A percentile compares a stretch with the other conserved stretches of the same genome.
Evolutionary conservation across 2,888 invertebrate species (phyloP).

Genomic region (Cosmopolites sordidus): DNA sequence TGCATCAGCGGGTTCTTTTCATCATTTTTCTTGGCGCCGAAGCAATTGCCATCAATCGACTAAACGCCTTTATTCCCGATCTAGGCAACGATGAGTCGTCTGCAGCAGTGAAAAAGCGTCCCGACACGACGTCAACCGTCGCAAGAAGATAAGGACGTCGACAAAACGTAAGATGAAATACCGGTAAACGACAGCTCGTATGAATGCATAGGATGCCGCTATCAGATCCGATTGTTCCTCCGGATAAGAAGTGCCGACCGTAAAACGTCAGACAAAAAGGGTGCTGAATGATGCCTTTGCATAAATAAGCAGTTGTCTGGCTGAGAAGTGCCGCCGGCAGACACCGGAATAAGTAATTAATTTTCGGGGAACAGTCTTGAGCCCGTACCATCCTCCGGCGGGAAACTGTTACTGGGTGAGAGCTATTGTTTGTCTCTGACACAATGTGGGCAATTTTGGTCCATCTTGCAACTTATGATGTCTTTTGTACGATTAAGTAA

Average conservation of each 20-base stretch:
- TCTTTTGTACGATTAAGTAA: conserved; percentile 20
- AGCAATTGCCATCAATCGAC: conserved; percentile 1
- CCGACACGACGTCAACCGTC: conserved; percentile 2
- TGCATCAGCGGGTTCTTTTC: not conserved
- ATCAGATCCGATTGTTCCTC: conserved; percentile 24
- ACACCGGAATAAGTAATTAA: conserved; percentile 22
- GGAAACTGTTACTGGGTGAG: conserved; percentile 19
- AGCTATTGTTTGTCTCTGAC: conserved; percentile 21
- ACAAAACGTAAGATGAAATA: conserved; percentile 18
- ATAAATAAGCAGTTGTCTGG: conserved; percentile 27
- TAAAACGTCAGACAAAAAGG: conserved; percentile 27
- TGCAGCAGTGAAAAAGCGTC: conserved; percentile 7
- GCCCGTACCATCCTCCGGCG: conserved; percentile 15
- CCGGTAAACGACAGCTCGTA: conserved; percentile 20
- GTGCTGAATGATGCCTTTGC: conserved; percentile 27
- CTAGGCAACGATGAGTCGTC: not conserved
- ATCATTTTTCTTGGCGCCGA: not conserved
- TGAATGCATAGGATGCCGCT: conserved; percentile 22
- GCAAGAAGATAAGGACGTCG: conserved; percentile 10
- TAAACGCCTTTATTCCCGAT: not conserved
- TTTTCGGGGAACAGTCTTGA: conserved; percentile 16
- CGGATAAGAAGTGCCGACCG: conserved; percentile 26
- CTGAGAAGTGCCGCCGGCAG: conserved; percentile 18
- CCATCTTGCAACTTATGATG: conserved; percentile 23
- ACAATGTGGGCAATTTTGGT: conserved; percentile 22